Base-by-base conservation (phyloP, 1,140 invertebrate genomes). In the Pomacea maculata region DNA sequence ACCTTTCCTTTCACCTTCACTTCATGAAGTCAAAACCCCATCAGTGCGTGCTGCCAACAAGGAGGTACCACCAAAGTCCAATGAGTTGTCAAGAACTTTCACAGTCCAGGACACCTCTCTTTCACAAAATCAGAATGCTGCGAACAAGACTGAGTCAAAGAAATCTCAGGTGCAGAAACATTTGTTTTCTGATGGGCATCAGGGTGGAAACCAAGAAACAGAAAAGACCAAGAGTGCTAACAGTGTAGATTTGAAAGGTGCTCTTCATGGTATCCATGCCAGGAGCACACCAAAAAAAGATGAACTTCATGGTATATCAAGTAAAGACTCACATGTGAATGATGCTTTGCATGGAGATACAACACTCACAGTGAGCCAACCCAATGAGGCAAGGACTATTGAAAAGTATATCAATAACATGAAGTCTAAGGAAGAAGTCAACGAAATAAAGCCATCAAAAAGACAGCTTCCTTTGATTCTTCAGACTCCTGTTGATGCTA, bases 1-100 rank as follows among this genome's bases (percentile, higher is more conserved):
- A 17, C 82, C 82, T 11, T 83, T 83, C 73, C 10, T 83, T 45
- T 83, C 82, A 2, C 82, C 82, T 34, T 81, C 82, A 34, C 76
- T 84, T 14, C 83, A 82, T 52, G 65, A 67, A 45, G 34, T 65
- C 15, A 54, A 64, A 29, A 67, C 75, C 57, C 67, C 79, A 25
- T 61, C 57, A 9, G 57, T 61, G 57, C 57, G 9, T 14, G 57
- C 57, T 61, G 15, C 11, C 57, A 61, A 61, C 15, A 17, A 11
- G 11, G 57, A 17, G 11, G 57, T 11, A 61, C 57, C 15, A 17
- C 57, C 11, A 2, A 61, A 8, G 15, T 8, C 57, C 11, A 61
- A 1, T 17, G 57, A 61, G 3, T 61, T 61, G 57, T 61, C 57
- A 61, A 61, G 57, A 61, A 61, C 57, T 11, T 61, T 61, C 57